Percentiles rank a stretch among this genome's conserved stretches.
phyloP scores from a whole-genome alignment of 2,113 vertebrate genomes.

The Gopherus evgoodei region DNA sequence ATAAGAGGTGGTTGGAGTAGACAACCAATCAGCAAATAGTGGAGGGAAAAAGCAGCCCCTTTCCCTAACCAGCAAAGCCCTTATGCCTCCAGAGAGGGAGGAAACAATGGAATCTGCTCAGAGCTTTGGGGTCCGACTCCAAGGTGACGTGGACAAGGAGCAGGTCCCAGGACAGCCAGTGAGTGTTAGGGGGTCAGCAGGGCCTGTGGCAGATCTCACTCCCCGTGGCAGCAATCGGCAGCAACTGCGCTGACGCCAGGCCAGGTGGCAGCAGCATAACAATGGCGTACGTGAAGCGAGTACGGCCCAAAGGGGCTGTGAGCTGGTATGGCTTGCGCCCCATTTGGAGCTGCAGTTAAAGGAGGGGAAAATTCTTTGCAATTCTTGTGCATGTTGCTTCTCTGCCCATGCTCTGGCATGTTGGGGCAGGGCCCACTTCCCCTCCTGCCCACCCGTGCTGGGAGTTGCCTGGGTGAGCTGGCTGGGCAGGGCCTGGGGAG shows the following conservation, averaged over 20 bases:
- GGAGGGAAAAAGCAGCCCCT: background rate
- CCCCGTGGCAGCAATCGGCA: background rate
- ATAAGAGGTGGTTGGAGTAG: background rate
- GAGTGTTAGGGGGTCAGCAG: background rate
- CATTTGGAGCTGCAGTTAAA: background rate
- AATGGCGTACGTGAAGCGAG: background rate
- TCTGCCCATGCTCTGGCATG: background rate
- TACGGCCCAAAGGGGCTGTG: background rate
- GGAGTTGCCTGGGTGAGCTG: background rate
- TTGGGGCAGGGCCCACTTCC: background rate
- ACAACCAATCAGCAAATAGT: background rate
- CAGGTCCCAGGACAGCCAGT: background rate
- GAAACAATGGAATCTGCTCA: rapidly evolving
- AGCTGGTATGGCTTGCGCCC: background rate
- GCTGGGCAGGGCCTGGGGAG: background rate
- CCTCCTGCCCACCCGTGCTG: background rate
- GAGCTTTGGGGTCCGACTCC: background rate
- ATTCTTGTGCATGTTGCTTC: background rate
- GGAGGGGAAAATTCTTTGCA: background rate
- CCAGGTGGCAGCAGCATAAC: background rate
- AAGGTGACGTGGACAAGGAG: rapidly evolving
- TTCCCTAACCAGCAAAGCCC: background rate
- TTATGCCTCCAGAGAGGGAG: background rate
- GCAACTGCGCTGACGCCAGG: background rate
- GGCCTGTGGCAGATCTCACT: background rate